Evolutionary conservation across 2,797 vertebrate species (phyloP).

Genomic region (Cyclopterus lumpus): DNA sequence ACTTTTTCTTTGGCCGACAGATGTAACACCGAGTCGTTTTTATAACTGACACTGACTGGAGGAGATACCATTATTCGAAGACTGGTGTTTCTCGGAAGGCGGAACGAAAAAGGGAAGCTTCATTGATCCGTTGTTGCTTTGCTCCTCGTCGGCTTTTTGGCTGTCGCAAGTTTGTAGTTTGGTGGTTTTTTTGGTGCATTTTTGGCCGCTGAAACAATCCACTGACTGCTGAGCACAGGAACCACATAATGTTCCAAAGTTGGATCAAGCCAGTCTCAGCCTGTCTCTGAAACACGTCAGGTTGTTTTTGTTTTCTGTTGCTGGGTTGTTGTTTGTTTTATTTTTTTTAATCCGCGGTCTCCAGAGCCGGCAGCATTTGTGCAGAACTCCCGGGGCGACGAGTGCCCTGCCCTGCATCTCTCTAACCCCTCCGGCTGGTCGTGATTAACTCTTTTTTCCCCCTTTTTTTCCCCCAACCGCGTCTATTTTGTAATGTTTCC

Average conservation of each 20-base stretch:
- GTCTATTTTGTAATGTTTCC: constrained; percentile 10
- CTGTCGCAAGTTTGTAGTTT: constrained; percentile 19
- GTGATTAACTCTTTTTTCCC: constrained; percentile 46
- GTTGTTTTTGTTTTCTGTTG: constrained; percentile 45
- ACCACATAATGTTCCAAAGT: constrained; percentile 78
- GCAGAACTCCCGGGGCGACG: constrained; percentile 48
- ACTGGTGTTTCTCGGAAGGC: constrained; percentile 77
- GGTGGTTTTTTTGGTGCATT: neutral
- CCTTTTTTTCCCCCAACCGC: too few species aligned
- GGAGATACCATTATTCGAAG: constrained; percentile 65
- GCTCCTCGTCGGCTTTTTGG: constrained; percentile 40
- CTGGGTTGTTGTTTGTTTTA: neutral
- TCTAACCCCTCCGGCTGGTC: constrained; percentile 35
- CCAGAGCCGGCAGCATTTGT: constrained; percentile 44
- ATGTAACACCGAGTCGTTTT: constrained; percentile 62
- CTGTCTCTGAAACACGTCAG: constrained; percentile 77
- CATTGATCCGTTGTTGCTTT: constrained; percentile 69
- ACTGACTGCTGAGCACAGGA: constrained; percentile 42
- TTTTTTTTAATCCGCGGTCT: constrained; percentile 5
- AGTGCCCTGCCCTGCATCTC: constrained; percentile 65
- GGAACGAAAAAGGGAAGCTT: constrained; percentile 85
- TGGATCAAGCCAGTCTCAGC: constrained; percentile 68
- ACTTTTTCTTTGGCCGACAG: constrained; percentile 29
- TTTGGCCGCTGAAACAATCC: constrained; percentile 25
- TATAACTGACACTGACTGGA: constrained; percentile 67